phyloP scores from a whole-genome alignment of 2,888 invertebrate genomes.

The Metalampra italica region DNA sequence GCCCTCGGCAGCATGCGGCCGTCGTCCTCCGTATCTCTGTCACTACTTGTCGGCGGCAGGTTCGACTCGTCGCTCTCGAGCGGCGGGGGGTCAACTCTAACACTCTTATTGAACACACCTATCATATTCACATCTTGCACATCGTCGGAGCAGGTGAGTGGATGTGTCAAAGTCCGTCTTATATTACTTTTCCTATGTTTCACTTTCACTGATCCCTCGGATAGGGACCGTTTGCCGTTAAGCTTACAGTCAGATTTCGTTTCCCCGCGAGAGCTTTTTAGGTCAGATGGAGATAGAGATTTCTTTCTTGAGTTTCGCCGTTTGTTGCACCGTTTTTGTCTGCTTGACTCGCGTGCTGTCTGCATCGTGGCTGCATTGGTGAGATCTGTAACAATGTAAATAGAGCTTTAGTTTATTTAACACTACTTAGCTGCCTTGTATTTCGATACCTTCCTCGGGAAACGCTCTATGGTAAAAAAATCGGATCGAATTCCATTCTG shows the following conservation, averaged over 20 bases:
- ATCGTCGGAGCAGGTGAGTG: conserved; percentile 58
- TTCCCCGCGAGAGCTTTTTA: conserved; percentile 57
- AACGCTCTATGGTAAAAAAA: no score
- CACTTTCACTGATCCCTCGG: conserved; percentile 70
- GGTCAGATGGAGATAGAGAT: conserved; percentile 69
- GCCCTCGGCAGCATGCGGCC: conserved; percentile 47
- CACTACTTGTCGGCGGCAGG: conserved; percentile 69
- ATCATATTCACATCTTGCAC: conserved; percentile 54
- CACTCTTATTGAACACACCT: conserved; percentile 48
- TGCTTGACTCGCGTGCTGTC: conserved; percentile 62
- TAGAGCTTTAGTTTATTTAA: conserved; percentile 3
- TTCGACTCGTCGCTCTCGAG: conserved; percentile 72
- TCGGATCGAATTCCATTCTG: no score
- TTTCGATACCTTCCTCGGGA: no score
- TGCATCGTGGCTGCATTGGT: conserved; percentile 69
- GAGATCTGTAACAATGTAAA: conserved; percentile 47
- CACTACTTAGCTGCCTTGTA: no score
- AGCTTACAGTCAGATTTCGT: conserved; percentile 56
- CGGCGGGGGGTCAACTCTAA: conserved; percentile 45
- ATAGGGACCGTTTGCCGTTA: conserved; percentile 60
- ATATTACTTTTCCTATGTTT: conserved; percentile 73
- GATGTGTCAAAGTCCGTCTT: conserved; percentile 70
- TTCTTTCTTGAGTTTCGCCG: conserved; percentile 73
- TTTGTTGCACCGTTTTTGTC: conserved; percentile 68
- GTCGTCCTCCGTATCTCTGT: conserved; percentile 73